These are phyloP conservation scores for Thera obeliscata DNA, from an alignment of 2,888 invertebrate genomes.

Conservation along the genomic window DNA sequence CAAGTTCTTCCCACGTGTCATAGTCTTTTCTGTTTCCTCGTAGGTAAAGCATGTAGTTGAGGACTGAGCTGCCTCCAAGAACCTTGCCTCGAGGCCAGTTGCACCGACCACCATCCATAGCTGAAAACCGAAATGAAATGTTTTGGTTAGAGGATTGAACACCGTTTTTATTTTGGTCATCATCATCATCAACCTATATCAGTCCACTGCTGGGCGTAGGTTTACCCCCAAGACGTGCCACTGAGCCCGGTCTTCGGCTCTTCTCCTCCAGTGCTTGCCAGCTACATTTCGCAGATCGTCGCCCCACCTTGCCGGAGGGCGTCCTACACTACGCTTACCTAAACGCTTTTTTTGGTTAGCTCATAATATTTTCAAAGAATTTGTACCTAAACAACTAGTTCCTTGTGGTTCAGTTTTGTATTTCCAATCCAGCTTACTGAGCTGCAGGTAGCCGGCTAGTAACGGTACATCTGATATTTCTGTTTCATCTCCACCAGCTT, in stretches of 20 bases:
- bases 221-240: no score
- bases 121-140: slow-evolving; percentile 73
- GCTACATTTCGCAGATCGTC: no score
- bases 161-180: no score
- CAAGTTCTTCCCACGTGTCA: slow-evolving; percentile 93
- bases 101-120: slow-evolving; percentile 92
- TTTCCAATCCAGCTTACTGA: slow-evolving; percentile 95
- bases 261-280: no score
- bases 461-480: slow-evolving; percentile 95
- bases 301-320: no score
- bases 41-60: slow-evolving; percentile 96
- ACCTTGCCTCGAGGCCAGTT: slow-evolving; percentile 97
- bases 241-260: no score
- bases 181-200: no score
- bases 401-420: slow-evolving; percentile 96
- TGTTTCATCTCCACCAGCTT: slow-evolving; percentile 96
- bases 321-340: no score
- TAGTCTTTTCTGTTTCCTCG: slow-evolving; percentile 96
- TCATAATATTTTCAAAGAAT: neutral
- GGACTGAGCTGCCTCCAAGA: slow-evolving; percentile 93
- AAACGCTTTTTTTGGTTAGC: no score
- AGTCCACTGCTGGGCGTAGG: no score
- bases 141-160: no score
- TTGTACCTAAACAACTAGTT: slow-evolving; percentile 90
- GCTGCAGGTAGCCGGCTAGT: slow-evolving; percentile 93